Base-by-base conservation (phyloP, 2,113 vertebrate genomes). In the Arvicanthis niloticus region DNA sequence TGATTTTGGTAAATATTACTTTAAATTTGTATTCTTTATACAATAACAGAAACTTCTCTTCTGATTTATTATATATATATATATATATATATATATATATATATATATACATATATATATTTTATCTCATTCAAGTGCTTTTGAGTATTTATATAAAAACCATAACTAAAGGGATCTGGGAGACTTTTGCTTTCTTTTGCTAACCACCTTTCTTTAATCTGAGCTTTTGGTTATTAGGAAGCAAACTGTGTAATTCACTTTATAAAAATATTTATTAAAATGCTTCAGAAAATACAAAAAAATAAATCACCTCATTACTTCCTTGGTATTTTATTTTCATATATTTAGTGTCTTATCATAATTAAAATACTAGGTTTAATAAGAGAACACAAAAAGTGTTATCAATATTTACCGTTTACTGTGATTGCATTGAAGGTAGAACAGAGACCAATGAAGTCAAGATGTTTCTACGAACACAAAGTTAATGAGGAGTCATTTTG, bases 261-360 rank as follows among this genome's bases (percentile, higher is more conserved):
- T 40, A 75, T 84, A 85, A 73, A 97, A 85, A 91, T 72, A 81
- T 80, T 91, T 80, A n/a, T 84, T 92, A 76, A 93, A 96, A 68
- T 77, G 58, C 34, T 77, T 95, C 72, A 60, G 81, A 91, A 45
- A 94, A 77, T 91, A 78, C 0, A 89, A 94, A 48, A 45, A 45
- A 45, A 45, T 45, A 45, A 45, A 4, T 45, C 45, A 45, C 3
- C 45, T 51, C 19, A 34, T 48, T 68, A 15, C 78, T 91, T 72
- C 5, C 19, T 95, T 31, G 1, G 9, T 10, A 53, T 29, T 58
- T 68, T n/a, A 84, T 72, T 88, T 75, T n/a, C 89, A 65, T n/a
- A 51, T 62, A 7, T 6, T 16, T 68, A n/a, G 72, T 60, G 31
- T 58, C 26, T 85, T 95, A 4, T 48, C 19, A 72, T 85, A 67